Evolutionary conservation across 2,797 vertebrate genomes (phyloP), one percentile per base, ranked within the genome.

Genomic region (Miichthys miiuy): DNA sequence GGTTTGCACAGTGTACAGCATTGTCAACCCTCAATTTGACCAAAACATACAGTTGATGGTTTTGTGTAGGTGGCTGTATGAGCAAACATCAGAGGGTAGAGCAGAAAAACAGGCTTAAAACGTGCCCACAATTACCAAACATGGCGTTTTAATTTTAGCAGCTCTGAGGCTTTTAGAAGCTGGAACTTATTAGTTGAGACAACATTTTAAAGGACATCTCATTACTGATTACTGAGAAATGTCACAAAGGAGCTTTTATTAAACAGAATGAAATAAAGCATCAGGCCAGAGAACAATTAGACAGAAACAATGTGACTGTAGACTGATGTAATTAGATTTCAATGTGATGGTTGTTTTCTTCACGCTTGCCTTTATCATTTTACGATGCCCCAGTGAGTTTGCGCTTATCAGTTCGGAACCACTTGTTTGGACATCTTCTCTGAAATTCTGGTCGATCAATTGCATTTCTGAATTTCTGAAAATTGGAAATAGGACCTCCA

Each of bases 311-410:
- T 75, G 70, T 68, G 82, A 83, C 65, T 79, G 72, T 78, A 85
- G 81, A 88, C 80, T 77, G 78, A 82, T 86, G 68, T 79, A 81
- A 89, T 87, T 87, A 72, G 75, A 91, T 88, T 86, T 83, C 69
- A 80, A 55, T 75, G 69, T 75, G 68, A 79, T 84, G 75, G 76
- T 58, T 55, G 68, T 80, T 87, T 82, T 82, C 76, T 82, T 77
- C 77, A 84, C 47, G 57, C 66, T 76, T 85, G 80, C 66, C 80
- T 79, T 84, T 66, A 69, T 85, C 66, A 73, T 77, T 80, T 75
- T 52, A 82, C 50, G 64, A 55, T 61, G 65, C 72, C 64, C 54
- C 21, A 62, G 76, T 80, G 77, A 77, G 52, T 80, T 80, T 65
- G 56, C 42, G 72, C 42, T 74, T 41, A 72, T 68, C 68, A 63